These are phyloP conservation scores for Caenorhabditis tropicalis DNA, from an alignment of 1,140 invertebrate species.

Conservation along the genomic window DNA sequence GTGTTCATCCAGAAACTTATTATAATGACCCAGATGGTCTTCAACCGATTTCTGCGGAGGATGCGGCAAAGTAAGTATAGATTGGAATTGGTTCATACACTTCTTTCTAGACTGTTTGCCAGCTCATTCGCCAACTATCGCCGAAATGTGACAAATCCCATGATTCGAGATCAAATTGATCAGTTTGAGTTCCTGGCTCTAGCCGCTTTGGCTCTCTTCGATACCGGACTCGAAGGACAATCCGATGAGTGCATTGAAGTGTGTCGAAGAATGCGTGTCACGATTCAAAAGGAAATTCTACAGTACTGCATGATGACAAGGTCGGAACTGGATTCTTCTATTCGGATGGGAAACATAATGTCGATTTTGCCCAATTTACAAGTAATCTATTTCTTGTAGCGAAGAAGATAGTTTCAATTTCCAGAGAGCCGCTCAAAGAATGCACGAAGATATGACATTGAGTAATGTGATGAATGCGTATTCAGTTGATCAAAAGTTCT, in stretches of 20 bases:
- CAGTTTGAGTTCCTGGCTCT: neutral
- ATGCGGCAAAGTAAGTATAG: neutral
- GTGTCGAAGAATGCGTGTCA: neutral
- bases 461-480: conserved; percentile 8
- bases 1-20: neutral
- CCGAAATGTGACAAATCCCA: neutral
- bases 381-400: neutral
- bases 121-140: neutral
- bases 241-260: neutral
- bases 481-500: conserved; percentile 6
- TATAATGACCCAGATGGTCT: conserved; percentile 2
- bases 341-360: neutral
- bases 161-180: neutral
- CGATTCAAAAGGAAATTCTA: neutral
- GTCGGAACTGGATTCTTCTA: neutral
- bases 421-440: neutral
- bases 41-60: neutral
- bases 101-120: conserved; percentile 4
- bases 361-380: neutral
- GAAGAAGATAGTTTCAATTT: neutral
- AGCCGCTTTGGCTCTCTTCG: neutral
- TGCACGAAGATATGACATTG: neutral
- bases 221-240: neutral
- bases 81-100: neutral
- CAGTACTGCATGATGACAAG: neutral